Percentiles rank a stretch among this genome's conserved stretches.
phyloP scores from a whole-genome alignment of 2,888 invertebrate species.

The Noctua janthe region DNA sequence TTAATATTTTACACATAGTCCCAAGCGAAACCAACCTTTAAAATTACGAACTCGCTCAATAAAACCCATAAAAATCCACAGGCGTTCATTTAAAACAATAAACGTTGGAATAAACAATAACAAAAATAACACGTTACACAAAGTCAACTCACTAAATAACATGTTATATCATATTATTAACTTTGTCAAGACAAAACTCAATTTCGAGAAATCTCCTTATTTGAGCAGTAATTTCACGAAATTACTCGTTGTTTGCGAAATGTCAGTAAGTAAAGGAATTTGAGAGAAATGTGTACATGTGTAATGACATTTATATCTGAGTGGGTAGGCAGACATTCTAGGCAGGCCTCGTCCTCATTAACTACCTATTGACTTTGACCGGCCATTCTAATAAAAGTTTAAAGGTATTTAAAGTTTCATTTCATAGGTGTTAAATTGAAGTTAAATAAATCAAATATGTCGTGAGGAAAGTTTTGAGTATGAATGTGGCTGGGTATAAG shows the following conservation, averaged over 20 bases:
- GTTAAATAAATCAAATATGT: no score
- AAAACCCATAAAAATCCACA: slow-evolving; percentile 58
- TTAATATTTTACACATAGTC: background rate
- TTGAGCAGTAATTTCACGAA: slow-evolving; percentile 43
- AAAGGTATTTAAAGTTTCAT: slow-evolving; percentile 5
- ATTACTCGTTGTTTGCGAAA: slow-evolving; percentile 46
- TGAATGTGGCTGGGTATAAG: no score
- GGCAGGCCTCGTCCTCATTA: slow-evolving; percentile 34
- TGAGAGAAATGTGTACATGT: slow-evolving; percentile 48
- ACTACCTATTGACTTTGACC: background rate
- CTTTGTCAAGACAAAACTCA: slow-evolving; percentile 28
- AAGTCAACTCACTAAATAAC: slow-evolving; percentile 37
- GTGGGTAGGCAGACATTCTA: slow-evolving; percentile 36
- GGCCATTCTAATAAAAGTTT: background rate
- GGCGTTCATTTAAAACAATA: slow-evolving; percentile 67
- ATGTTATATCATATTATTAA: slow-evolving; percentile 46
- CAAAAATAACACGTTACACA: slow-evolving; percentile 39
- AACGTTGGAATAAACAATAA: slow-evolving; percentile 52
- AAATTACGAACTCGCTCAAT: slow-evolving; percentile 34
- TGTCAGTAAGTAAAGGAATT: slow-evolving; percentile 16
- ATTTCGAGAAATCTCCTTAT: slow-evolving; percentile 39
- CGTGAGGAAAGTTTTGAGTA: no score
- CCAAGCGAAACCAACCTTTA: slow-evolving; percentile 36
- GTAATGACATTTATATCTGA: slow-evolving; percentile 51
- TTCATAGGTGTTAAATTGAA: background rate